Evolutionary conservation across 2,797 vertebrate species (phyloP), one percentile per base, ranked within the genome.

Genomic region (Melanotaenia parkinsoni): DNA sequence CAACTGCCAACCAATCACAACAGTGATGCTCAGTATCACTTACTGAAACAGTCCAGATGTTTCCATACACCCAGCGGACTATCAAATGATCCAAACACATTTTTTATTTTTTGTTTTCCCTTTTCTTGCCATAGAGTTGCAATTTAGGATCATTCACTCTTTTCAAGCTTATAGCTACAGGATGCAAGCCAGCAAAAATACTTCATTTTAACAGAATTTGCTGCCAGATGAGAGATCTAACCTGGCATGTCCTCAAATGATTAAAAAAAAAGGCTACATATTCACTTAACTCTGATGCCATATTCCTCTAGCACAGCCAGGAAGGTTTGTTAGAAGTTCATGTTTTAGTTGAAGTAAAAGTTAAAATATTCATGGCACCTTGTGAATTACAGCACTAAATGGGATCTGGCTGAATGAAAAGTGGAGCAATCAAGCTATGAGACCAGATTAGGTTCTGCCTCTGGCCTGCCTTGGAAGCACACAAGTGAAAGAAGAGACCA

Each of bases 381-480:
- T 77, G 78, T 69, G 72, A 81, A 62, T 64, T 81, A 22, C 71
- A 74, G 67, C 63, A 30, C 58, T 76, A n/a, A 76, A 45, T 51
- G 78, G 68, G 62, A 89, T 82, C 65, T 88, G 74, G 77, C 70
- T 74, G 69, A 70, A 77, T 64, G 61, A 83, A 85, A 90, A 89
- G 84, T 88, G 63, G 84, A 86, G 79, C 76, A 88, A 82, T 84
- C 5, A 24, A 81, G 85, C 76, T 79, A 40, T 75, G 80, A 85
- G 85, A 86, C 81, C 58, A 85, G 83, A 88, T 89, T 84, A 86
- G 79, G 76, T 67, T 88, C 66, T 64, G 82, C 88, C 87, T 85
- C 74, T 16, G 77, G 88, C 76, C 70, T 80, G 79, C 74, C 85
- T 86, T 2, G 24, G 33, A 85, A 84, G 77, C 67, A 74, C 32